A percentile compares a stretch with the other conserved stretches of the same genome.
These are phyloP conservation scores for Talpa occidentalis DNA, from an alignment of 2,113 vertebrate genomes.

Conservation along the genomic window DNA sequence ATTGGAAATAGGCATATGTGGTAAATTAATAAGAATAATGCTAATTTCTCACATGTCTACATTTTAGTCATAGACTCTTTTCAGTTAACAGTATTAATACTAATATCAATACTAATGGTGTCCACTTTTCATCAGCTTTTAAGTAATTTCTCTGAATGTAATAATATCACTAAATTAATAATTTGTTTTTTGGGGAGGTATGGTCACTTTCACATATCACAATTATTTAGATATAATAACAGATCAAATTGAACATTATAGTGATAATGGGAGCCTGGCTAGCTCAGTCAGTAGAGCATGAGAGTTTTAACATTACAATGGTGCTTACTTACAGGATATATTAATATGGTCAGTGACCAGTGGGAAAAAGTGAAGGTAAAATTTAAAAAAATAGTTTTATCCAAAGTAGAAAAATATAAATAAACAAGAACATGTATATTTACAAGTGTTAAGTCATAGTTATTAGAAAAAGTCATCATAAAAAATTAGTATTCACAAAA, in stretches of 20 bases:
- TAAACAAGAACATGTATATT: not conserved
- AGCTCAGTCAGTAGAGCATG: not conserved
- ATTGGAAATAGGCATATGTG: not conserved
- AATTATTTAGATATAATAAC: not conserved
- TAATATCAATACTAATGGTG: conserved; percentile 1
- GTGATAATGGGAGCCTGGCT: not conserved
- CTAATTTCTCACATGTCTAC: conserved; percentile 51
- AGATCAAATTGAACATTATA: conserved; percentile 1
- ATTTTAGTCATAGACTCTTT: not conserved
- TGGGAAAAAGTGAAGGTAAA: not conserved
- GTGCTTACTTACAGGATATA: not conserved
- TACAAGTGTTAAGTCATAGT: not conserved
- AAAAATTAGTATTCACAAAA: conserved; percentile 18
- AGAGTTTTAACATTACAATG: not conserved
- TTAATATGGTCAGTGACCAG: not conserved
- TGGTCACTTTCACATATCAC: not conserved
- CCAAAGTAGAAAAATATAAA: not conserved
- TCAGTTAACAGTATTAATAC: not conserved
- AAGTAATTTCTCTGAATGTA: conserved; percentile 34
- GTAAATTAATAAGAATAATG: not conserved
- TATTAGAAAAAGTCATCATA: conserved; percentile 3
- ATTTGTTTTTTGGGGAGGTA: not conserved
- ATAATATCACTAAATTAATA: conserved; percentile 38
- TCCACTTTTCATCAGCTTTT: conserved; percentile 26
- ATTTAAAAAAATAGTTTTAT: not conserved